Evolutionary conservation across 37 sponge, comb jelly and placozoan species (phyloP), one percentile per base, ranked within the genome.

Genomic region (Aphrocallistes beatrix): DNA sequence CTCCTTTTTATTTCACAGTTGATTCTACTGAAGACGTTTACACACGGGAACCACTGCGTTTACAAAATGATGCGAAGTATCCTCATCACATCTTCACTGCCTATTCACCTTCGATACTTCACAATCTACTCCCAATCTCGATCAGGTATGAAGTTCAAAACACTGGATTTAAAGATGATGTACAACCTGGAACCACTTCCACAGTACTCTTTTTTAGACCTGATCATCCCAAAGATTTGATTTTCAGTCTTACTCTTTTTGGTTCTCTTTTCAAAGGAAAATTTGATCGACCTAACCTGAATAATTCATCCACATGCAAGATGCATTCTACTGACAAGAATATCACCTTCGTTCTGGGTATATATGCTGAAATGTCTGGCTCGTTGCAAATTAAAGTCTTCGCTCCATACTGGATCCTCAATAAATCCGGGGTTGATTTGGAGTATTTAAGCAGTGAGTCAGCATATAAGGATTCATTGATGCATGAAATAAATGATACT

Each of bases 351-450:
- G 3, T 60, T 28, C 75, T 60, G 3, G 75, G 75, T 25, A 28
- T 60, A 28, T 60, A 60, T 60, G 8, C 75, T 19, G 75, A 60
- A 13, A 60, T 28, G 75, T 25, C 75, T 10, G 90, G 90, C 17
- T 91, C 90, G 10, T 83, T 87, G 21, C 86, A 85, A 39, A 36
- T 91, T 37, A 87, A 81, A 23, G 21, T 95, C n/a, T 95, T 82
- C 86, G 81, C 88, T 83, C 88, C 95, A 38, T 91, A 91, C 83
- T 95, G 95, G 95, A 86, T 95, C 84, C 81, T 93, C 82, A 95
- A 95, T 86, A 95, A 95, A 83, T 90, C 95, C 19, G 87, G 84
- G 0, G 50, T 91, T 16, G 69, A 60, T 38, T 81, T 95, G 36
- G 86, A 93, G 23, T 95, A 95, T 84, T 36, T 49, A 13, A 60